These are phyloP conservation scores for Paracanthobrama guichenoti DNA, from an alignment of 2,113 vertebrate species.

Conservation along the genomic window DNA sequence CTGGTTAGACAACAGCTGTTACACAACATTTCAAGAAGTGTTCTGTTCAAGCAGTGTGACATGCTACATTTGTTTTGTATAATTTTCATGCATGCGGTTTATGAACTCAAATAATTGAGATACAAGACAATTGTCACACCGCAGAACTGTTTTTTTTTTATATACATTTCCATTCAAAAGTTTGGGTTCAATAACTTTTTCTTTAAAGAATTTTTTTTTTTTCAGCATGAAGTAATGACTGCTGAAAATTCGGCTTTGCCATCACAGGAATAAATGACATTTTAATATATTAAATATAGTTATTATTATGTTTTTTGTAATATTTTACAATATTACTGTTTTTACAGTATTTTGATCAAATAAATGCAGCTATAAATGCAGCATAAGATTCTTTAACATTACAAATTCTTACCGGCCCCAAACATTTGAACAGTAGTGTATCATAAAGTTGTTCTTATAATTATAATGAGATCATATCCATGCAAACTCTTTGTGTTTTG, in stretches of 20 bases:
- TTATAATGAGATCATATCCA: background rate
- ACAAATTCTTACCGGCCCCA: background rate
- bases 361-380: no score
- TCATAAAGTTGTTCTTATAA: background rate
- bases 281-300: no score
- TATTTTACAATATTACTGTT: background rate
- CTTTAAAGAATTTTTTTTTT: no score
- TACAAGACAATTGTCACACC: no score
- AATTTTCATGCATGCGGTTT: background rate
- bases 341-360: background rate
- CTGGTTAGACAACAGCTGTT: background rate
- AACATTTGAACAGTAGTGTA: background rate
- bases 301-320: background rate
- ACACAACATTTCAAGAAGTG: background rate
- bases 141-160: background rate
- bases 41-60: background rate
- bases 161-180: background rate
- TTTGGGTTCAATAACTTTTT: background rate
- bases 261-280: background rate
- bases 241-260: background rate
- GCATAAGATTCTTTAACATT: no score
- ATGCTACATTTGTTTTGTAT: background rate
- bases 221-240: background rate
- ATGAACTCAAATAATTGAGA: background rate
- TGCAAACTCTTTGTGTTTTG: conserved; percentile 31